phyloP scores from a whole-genome alignment of 2,113 vertebrate genomes.

The Lepus europaeus region DNA sequence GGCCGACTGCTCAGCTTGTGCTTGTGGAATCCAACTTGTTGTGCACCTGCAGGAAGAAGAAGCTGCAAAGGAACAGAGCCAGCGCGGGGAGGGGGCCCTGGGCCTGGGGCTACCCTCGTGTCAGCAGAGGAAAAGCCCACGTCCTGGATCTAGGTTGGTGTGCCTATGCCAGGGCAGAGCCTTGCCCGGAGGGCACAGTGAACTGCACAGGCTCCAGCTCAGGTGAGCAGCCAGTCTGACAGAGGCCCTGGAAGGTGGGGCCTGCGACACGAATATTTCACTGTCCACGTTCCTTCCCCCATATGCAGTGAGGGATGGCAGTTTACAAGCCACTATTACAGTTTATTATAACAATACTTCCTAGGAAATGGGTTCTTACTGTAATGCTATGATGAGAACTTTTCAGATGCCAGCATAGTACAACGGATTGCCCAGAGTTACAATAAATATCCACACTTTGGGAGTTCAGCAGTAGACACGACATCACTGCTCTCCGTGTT shows the following conservation, averaged over 20 bases:
- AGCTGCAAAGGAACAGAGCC: slow-evolving; percentile 75
- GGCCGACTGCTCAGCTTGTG: slow-evolving; percentile 53
- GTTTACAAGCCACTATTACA: slow-evolving; percentile 73
- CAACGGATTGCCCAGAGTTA: slow-evolving; percentile 77
- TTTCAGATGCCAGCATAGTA: slow-evolving; percentile 72
- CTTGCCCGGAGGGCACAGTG: accelerated
- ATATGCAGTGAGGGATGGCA: slow-evolving; percentile 22
- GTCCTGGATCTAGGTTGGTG: background rate
- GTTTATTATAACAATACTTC: slow-evolving; percentile 73
- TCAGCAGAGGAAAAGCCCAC: accelerated
- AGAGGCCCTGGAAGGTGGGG: accelerated
- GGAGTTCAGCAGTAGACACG: slow-evolving; percentile 77
- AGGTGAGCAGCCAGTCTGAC: background rate
- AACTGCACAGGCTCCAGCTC: background rate
- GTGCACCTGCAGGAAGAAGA: background rate
- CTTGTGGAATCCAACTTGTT: slow-evolving; percentile 39
- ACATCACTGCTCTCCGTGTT: slow-evolving; percentile 81
- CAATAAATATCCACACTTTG: slow-evolving; percentile 82
- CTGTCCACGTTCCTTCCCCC: background rate
- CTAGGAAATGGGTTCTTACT: slow-evolving; percentile 78
- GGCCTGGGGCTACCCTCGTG: accelerated
- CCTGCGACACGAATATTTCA: background rate
- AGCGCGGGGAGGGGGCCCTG: background rate
- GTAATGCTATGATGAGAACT: slow-evolving; percentile 79
- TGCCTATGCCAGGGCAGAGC: background rate